These are phyloP conservation scores for Opisthocomus hoazin DNA, from an alignment of 2,113 vertebrate genomes.

Conservation along the genomic window DNA sequence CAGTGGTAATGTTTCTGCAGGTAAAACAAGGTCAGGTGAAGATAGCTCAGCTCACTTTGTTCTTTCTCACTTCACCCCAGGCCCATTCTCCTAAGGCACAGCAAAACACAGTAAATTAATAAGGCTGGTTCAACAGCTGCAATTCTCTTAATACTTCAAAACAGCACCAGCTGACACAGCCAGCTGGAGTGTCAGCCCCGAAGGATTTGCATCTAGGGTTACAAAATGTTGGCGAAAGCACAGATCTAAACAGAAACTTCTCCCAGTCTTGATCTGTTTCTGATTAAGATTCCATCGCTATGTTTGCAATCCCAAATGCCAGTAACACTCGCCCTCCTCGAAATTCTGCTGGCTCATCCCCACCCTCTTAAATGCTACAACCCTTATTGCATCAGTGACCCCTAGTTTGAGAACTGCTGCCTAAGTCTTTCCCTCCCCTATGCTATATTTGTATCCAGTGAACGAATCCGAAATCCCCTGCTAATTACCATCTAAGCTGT, in stretches of 20 bases:
- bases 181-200: not conserved
- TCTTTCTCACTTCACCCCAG: not conserved
- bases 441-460: conserved; percentile 42
- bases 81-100: not conserved
- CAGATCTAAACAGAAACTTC: not conserved
- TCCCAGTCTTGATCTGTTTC: not conserved
- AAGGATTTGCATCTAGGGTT: not conserved
- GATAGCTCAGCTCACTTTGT: accelerated
- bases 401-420: not conserved
- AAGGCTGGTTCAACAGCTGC: not conserved
- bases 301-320: not conserved
- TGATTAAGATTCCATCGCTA: not conserved
- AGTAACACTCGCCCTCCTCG: not conserved
- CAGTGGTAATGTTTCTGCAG: not conserved
- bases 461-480: not conserved
- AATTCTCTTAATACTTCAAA: not conserved
- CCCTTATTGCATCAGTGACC: not conserved
- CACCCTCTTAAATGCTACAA: not conserved
- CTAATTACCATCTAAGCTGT: conserved; percentile 58
- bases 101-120: not conserved
- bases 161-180: not conserved
- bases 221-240: not conserved
- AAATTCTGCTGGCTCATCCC: conserved; percentile 21
- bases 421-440: not conserved
- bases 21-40: not conserved